Evolutionary conservation across 2,888 invertebrate genomes (phyloP), one percentile per base, ranked within the genome.

Genomic region (Mimachlamys varia): DNA sequence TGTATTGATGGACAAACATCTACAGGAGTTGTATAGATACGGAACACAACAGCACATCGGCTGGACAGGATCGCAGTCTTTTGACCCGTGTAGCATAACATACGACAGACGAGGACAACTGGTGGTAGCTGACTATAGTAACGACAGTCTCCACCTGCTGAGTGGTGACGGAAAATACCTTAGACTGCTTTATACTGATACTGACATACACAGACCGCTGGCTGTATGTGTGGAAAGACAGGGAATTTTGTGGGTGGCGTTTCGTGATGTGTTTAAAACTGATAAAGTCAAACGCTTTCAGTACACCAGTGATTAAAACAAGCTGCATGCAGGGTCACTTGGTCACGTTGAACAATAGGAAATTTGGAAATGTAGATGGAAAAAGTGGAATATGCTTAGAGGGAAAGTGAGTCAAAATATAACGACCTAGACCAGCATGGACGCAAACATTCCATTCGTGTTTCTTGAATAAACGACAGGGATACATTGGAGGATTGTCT

Each of bases 161-260:
- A n/a, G n/a, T n/a, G 62, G 62, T n/a, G 27, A 62, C n/a, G 62
- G 62, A 62, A n/a, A 62, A 62, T n/a, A 62, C 27, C 22, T 62
- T n/a, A 1, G 22, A 27, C 22, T n/a, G 62, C 27, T 62, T 1
- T 12, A 22, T n/a, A n/a, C 27, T n/a, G 62, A n/a, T n/a, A n/a
- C n/a, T n/a, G n/a, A n/a, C 1, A 62, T 22, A 15, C 0, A n/a
- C n/a, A 27, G 10, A 10, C 62, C 62, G 4, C 62, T 4, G 2
- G 1, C 1, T n/a, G 62, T 62, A n/a, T 27, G 27, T 62, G 22
- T 27, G 12, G 62, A 62, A n/a, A 62, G 22, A 1, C 19, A 62
- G 22, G 62, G 62, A 62, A 27, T n/a, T n/a, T 27, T 62, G 3
- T 62, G 62, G 62, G n/a, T 62, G 22, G n/a, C 19, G 62, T 62